phyloP scores from a whole-genome alignment of 1,140 invertebrate species.

The Aphelinus atriplicis region DNA sequence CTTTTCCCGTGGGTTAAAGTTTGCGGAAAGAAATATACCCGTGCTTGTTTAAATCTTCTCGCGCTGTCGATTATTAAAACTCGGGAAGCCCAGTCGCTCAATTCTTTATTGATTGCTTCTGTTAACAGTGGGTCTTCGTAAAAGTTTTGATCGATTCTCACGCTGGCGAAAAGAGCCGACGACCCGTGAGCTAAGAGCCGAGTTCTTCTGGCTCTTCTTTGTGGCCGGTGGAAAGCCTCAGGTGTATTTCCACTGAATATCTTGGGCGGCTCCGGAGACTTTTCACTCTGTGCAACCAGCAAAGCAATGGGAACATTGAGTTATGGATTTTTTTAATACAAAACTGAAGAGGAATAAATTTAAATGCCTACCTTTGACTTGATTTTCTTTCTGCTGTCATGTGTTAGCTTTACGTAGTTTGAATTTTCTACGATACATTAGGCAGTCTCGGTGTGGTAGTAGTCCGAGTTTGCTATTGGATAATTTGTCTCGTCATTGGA shows the following conservation, averaged over 20 bases:
- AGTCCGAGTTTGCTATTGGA: no score
- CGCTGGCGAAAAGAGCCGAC: background rate
- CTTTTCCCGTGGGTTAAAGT: background rate
- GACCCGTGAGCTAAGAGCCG: background rate
- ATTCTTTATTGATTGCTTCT: conserved; percentile 28
- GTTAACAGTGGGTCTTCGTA: no score
- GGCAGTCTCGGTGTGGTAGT: no score
- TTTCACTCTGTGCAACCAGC: background rate
- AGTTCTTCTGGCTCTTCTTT: conserved; percentile 17
- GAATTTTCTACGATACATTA: no score
- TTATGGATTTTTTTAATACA: no score
- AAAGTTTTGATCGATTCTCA: conserved; percentile 34
- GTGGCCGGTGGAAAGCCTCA: background rate
- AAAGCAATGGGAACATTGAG: background rate
- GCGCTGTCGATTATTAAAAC: conserved; percentile 7
- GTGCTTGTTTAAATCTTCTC: conserved; percentile 3
- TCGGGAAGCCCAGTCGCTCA: background rate
- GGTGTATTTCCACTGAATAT: background rate
- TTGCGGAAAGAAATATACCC: background rate
- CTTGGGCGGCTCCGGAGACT: background rate
- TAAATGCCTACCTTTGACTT: no score
- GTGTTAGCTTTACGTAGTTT: no score
- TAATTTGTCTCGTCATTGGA: no score
- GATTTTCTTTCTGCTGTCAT: no score
- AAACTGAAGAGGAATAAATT: no score